Evolutionary conservation across 1,140 invertebrate genomes (phyloP), one percentile per base, ranked within the genome.

Genomic region (Hetaerina americana): DNA sequence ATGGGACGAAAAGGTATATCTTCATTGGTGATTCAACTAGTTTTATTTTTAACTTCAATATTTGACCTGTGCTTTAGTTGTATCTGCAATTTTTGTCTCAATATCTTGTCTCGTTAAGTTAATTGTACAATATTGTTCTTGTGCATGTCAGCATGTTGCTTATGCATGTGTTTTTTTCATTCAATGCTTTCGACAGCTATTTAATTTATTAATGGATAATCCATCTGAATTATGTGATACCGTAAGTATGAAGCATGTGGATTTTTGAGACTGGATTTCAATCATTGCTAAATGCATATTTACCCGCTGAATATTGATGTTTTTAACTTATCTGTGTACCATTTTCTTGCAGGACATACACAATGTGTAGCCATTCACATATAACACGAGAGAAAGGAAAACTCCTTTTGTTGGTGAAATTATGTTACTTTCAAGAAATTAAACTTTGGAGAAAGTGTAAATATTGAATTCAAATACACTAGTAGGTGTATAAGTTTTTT

Each of bases 1-100:
- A 73, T 85, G 82, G 81, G 79, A 84, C 76, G 75, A 72, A 66
- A 69, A 72, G 67, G 66, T 57, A 70, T 31, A 26, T 24, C 26
- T 24, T 18, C 6, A 26, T 70, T 70, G 5, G 5, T 12, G 22
- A 57, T 57, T 57, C 12, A 22, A 57, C n/a, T n/a, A 12, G 12
- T 57, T 57, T 57, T 22, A 57, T 57, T n/a, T n/a, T n/a, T n/a
- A n/a, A n/a, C n/a, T n/a, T n/a, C n/a, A n/a, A n/a, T n/a, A n/a
- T n/a, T n/a, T n/a, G n/a, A n/a, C n/a, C n/a, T n/a, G n/a, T n/a
- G n/a, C n/a, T n/a, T n/a, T n/a, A n/a, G n/a, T n/a, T n/a, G n/a
- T n/a, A n/a, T n/a, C n/a, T n/a, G n/a, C n/a, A n/a, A n/a, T n/a
- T n/a, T n/a, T n/a, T n/a, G n/a, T n/a, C n/a, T n/a, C n/a, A n/a